phyloP scores from a whole-genome alignment of 2,797 vertebrate species.

The Scleropages formosus region DNA sequence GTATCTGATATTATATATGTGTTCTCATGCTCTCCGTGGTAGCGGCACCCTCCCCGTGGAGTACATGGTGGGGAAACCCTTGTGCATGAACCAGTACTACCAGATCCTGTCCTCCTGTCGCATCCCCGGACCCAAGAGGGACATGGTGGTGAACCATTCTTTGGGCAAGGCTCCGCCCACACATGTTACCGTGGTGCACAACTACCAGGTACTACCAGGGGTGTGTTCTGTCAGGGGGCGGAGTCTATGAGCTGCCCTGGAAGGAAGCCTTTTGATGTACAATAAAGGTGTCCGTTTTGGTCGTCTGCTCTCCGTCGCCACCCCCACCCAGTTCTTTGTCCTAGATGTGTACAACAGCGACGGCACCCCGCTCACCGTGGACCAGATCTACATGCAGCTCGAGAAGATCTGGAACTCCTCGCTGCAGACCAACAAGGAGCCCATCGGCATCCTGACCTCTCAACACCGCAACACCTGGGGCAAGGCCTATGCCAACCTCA shows the following conservation, averaged over 20 bases:
- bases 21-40: conserved; percentile 39
- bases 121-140: conserved; percentile 86
- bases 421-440: conserved; percentile 95
- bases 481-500: conserved; percentile 90
- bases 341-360: conserved; percentile 93
- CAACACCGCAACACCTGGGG: conserved; percentile 98
- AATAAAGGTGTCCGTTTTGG: neutral
- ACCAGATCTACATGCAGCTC: conserved; percentile 90
- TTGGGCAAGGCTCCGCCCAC: conserved; percentile 71
- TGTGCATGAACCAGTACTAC: conserved; percentile 99
- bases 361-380: conserved; percentile 79
- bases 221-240: neutral
- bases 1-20: neutral
- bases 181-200: conserved; percentile 93
- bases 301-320: neutral
- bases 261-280: conserved; percentile 11
- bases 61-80: conserved; percentile 81
- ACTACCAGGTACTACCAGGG: conserved; percentile 86
- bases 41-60: conserved; percentile 88
- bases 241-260: neutral
- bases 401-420: conserved; percentile 99
- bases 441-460: conserved; percentile 91
- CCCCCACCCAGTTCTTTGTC: conserved; percentile 80
- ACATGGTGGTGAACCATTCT: conserved; percentile 78
- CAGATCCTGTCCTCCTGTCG: conserved; percentile 93